These are phyloP conservation scores for Tanypteryx hageni DNA, from an alignment of 2,888 invertebrate genomes.

Conservation along the genomic window DNA sequence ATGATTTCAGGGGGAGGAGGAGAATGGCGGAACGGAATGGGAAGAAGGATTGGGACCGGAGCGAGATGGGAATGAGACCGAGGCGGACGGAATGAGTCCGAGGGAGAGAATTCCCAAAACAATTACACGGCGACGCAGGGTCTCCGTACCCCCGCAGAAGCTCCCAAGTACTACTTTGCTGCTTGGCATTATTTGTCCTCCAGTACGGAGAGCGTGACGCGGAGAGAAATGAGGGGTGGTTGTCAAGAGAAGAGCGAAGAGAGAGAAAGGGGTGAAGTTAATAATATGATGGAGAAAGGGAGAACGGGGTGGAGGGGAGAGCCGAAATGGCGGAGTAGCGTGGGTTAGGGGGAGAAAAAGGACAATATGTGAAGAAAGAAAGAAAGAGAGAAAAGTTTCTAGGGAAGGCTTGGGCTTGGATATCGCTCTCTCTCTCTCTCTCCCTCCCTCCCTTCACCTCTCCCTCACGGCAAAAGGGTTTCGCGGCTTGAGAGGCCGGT, in stretches of 20 bases:
- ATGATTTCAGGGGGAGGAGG: neutral
- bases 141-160: slow-evolving; percentile 22
- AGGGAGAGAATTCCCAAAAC: slow-evolving; percentile 57
- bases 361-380: neutral
- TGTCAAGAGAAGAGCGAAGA: slow-evolving; percentile 12
- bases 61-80: neutral
- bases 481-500: neutral
- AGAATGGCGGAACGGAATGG: neutral
- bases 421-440: neutral
- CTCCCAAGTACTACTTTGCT: slow-evolving; percentile 23
- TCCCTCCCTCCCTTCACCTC: neutral
- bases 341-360: neutral
- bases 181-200: slow-evolving; percentile 32
- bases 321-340: neutral
- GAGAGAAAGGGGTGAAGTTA: neutral
- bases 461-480: neutral
- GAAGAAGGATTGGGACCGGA: slow-evolving; percentile 38
- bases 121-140: slow-evolving; percentile 53
- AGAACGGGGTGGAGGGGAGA: neutral
- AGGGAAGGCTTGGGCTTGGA: neutral
- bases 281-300: neutral
- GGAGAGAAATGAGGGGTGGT: neutral
- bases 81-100: slow-evolving; percentile 17
- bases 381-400: neutral
- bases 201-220: neutral